Percentiles rank a stretch among this genome's conserved stretches.
These are phyloP conservation scores for Actinia equina DNA, from an alignment of 64 coral and sea anemone genomes.

Conservation along the genomic window DNA sequence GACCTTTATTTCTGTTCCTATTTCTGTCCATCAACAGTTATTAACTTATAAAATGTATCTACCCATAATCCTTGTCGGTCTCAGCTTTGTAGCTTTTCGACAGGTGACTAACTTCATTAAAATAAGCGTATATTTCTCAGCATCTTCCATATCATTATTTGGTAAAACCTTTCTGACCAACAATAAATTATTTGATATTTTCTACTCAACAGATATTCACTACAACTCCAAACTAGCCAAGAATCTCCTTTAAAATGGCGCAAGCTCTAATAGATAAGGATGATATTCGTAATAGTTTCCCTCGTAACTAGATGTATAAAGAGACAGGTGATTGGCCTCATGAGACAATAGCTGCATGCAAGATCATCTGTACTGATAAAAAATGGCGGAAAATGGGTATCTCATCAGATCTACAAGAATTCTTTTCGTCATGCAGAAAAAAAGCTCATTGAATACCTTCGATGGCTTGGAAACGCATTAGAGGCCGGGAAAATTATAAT, in stretches of 20 bases:
- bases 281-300: background rate
- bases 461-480: too few species aligned
- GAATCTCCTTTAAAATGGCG: background rate
- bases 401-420: background rate
- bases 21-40: too few species aligned
- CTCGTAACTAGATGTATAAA: background rate
- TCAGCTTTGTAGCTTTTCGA: too few species aligned
- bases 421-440: background rate
- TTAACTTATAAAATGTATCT: too few species aligned
- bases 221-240: background rate
- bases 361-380: background rate
- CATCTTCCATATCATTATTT: too few species aligned
- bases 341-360: background rate
- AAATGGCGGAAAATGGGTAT: background rate
- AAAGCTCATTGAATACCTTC: background rate
- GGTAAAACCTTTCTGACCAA: too few species aligned
- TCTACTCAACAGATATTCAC: background rate
- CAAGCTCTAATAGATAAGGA: background rate
- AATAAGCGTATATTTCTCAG: too few species aligned
- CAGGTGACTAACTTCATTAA: too few species aligned
- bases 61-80: too few species aligned
- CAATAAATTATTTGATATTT: background rate
- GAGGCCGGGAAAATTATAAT: background rate
- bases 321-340: too few species aligned
- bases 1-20: too few species aligned